Evolutionary conservation across 2,797 vertebrate species (phyloP).

Genomic region (Alca torda): DNA sequence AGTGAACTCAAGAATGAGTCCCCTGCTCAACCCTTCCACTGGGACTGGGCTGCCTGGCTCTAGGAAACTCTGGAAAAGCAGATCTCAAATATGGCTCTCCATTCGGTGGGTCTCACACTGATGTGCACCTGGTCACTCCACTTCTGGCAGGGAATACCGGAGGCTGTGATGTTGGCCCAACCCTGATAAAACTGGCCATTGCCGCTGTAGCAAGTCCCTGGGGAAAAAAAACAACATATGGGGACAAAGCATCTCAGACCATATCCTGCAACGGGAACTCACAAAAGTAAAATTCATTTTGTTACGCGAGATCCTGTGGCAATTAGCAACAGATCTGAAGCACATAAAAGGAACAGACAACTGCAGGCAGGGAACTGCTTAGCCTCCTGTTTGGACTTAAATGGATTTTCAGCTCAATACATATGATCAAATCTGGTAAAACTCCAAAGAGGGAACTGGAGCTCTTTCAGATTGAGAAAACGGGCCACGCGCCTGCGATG

Average conservation of each 20-base stretch:
- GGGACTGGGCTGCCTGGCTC: background rate
- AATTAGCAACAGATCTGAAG: background rate
- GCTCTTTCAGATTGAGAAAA: background rate
- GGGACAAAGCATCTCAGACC: background rate
- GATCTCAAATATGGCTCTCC: fast-evolving
- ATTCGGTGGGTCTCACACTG: background rate
- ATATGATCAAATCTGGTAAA: background rate
- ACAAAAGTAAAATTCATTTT: background rate
- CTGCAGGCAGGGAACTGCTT: background rate
- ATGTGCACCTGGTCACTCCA: conserved; percentile 79
- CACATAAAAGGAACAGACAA: background rate
- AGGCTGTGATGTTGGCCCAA: conserved; percentile 80
- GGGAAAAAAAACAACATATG: background rate
- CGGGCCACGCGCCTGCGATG: fast-evolving
- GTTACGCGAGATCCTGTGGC: fast-evolving
- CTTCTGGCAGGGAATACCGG: conserved; percentile 84
- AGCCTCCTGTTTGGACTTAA: background rate
- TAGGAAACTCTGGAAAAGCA: background rate
- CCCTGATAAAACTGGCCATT: conserved; percentile 88
- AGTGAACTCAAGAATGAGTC: background rate
- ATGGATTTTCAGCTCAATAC: background rate
- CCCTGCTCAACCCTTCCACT: background rate
- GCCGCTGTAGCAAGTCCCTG: conserved; percentile 85
- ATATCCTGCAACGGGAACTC: background rate
- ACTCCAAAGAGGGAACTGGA: background rate